Evolutionary conservation across 2,797 vertebrate genomes (phyloP).

Genomic region (Gallinago solitaria): DNA sequence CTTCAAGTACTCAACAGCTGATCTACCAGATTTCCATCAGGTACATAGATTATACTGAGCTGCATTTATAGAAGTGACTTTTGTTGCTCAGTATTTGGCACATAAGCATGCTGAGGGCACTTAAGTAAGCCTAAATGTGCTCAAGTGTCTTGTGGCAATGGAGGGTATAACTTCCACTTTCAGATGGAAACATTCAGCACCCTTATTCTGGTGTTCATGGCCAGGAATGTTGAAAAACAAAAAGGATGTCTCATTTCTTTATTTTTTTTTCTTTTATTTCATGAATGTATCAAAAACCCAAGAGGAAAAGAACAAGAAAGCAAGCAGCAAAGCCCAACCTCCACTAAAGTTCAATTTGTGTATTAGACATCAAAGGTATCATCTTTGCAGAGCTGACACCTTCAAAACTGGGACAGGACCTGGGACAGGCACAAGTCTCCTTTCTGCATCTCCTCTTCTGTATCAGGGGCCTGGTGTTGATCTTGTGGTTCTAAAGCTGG

Average conservation of each 20-base stretch:
- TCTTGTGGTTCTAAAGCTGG: background rate
- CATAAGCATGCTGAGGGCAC: background rate
- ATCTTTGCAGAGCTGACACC: background rate
- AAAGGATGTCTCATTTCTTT: background rate
- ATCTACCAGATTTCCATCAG: background rate
- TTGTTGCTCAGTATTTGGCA: background rate
- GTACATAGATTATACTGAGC: no score
- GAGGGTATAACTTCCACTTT: background rate
- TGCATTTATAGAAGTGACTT: background rate
- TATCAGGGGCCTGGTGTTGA: background rate
- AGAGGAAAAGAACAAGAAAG: background rate
- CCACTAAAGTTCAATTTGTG: background rate
- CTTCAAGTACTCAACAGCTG: background rate
- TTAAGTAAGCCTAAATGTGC: no score
- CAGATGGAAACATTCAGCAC: background rate
- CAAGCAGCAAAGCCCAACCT: background rate
- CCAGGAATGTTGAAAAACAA: background rate
- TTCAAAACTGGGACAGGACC: background rate
- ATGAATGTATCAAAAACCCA: background rate
- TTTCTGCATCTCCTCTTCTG: background rate
- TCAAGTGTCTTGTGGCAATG: background rate
- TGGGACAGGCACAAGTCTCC: background rate
- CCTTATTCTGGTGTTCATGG: background rate
- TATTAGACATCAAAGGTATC: background rate
- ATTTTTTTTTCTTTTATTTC: background rate